Evolutionary conservation across 2,888 invertebrate genomes (phyloP).

Genomic region (Gastracanthus pulcherrimus): DNA sequence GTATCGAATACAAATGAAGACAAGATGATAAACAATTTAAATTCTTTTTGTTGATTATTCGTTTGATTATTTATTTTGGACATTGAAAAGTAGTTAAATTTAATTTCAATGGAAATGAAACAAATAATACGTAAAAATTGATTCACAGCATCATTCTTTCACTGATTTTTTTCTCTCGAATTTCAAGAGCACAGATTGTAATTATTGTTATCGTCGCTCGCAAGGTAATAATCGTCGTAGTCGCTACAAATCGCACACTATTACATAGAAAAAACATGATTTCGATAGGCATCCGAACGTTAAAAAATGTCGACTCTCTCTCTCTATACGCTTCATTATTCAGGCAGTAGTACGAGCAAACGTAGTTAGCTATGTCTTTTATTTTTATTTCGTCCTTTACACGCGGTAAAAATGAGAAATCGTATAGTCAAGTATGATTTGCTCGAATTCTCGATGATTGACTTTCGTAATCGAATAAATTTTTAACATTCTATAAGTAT

Average conservation of each 20-base stretch:
- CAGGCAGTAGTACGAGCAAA: constrained; percentile 51
- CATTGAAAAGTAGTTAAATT: background rate
- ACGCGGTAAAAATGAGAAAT: background rate
- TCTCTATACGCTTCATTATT: constrained; percentile 5
- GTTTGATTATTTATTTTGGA: background rate
- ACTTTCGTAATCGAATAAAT: background rate
- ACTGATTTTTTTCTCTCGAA: background rate
- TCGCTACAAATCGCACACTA: constrained; percentile 23
- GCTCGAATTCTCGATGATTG: constrained; percentile 19
- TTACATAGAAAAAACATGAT: constrained; percentile 41
- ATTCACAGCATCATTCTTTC: background rate
- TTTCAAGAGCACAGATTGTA: constrained; percentile 17
- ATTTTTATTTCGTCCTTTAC: constrained; percentile 7
- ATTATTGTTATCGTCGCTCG: constrained; percentile 1
- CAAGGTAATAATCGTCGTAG: background rate
- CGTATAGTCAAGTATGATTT: constrained; percentile 21
- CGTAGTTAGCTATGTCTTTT: background rate
- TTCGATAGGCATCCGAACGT: constrained; percentile 32
- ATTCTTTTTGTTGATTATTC: background rate
- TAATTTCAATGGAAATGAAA: background rate
- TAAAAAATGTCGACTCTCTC: constrained; percentile 26
- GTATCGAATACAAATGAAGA: background rate
- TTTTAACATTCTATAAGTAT: background rate
- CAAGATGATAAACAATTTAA: too few species aligned
- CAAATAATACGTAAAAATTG: background rate